Percentiles rank a stretch among this genome's conserved stretches.
These are phyloP conservation scores for Vanessa tameamea DNA, from an alignment of 1,140 invertebrate species.

Conservation along the genomic window DNA sequence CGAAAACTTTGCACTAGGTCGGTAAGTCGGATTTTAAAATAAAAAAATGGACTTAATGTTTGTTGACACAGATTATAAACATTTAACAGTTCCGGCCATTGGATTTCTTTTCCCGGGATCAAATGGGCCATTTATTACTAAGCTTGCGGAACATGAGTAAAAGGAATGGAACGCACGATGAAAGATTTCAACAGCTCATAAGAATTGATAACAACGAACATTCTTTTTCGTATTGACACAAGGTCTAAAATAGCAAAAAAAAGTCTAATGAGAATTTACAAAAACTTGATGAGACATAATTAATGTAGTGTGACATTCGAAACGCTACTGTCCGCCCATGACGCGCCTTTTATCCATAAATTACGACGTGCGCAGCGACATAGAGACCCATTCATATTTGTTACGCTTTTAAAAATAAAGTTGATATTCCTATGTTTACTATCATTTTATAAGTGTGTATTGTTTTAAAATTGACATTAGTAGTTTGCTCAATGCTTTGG, in stretches of 20 bases:
- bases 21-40: neutral
- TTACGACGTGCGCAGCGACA: constrained; percentile 41
- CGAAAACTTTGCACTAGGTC: neutral
- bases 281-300: constrained; percentile 53
- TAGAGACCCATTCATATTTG: constrained; percentile 3
- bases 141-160: constrained; percentile 36
- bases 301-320: constrained; percentile 70
- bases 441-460: constrained; percentile 33
- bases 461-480: constrained; percentile 48
- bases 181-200: constrained; percentile 10
- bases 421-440: constrained; percentile 17
- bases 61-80: constrained; percentile 38
- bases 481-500: constrained; percentile 39
- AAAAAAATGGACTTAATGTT: constrained; percentile 26
- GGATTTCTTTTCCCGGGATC: constrained; percentile 31
- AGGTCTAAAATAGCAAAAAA: constrained; percentile 12
- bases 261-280: neutral
- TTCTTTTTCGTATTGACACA: constrained; percentile 12
- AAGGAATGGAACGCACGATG: constrained; percentile 30
- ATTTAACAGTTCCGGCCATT: constrained; percentile 44
- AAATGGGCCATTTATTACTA: constrained; percentile 38
- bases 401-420: constrained; percentile 25
- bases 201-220: neutral
- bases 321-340: constrained; percentile 64
- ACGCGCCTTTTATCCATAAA: constrained; percentile 56